Evolutionary conservation across 2,797 vertebrate species (phyloP).

Genomic region (Hemibagrus guttatus): DNA sequence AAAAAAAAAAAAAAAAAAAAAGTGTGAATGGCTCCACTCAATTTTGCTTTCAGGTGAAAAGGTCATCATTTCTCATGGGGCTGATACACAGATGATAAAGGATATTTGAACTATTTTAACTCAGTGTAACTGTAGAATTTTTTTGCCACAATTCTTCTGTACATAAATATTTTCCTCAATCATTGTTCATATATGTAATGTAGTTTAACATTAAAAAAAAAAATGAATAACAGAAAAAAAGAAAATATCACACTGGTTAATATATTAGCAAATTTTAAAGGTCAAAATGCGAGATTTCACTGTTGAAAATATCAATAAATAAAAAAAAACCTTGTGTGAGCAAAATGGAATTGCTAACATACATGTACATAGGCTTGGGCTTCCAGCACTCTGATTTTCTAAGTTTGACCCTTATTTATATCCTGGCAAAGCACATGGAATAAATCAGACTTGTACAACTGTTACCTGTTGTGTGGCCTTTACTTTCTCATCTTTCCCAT

Average conservation of each 20-base stretch:
- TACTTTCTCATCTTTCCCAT: constrained; percentile 12
- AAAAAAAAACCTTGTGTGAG: constrained; percentile 76
- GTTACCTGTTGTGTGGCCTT: constrained; percentile 44
- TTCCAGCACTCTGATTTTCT: constrained; percentile 99
- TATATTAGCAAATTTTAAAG: constrained; percentile 84
- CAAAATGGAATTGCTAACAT: constrained; percentile 78
- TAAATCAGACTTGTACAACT: constrained; percentile 96
- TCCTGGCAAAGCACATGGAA: constrained; percentile 97
- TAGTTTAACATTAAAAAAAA: constrained; percentile 73
- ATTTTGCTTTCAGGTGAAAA: constrained; percentile 82
- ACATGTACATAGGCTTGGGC: constrained; percentile 97
- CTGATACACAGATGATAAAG: constrained; percentile 83
- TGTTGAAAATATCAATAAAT: constrained; percentile 55
- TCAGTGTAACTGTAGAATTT: constrained; percentile 88
- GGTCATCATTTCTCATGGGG: constrained; percentile 83
- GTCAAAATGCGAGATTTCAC: constrained; percentile 51
- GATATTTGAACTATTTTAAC: constrained; percentile 88
- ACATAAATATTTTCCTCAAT: constrained; percentile 98
- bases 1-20: constrained; percentile 56
- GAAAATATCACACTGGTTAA: constrained; percentile 78
- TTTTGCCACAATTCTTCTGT: constrained; percentile 77
- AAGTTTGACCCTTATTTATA: constrained; percentile 99
- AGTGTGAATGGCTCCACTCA: constrained; percentile 79
- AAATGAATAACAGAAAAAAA: constrained; percentile 37
- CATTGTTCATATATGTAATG: constrained; percentile 96